Evolutionary conservation across 1,140 invertebrate genomes (phyloP).

Genomic region (Kradibia gibbosae): DNA sequence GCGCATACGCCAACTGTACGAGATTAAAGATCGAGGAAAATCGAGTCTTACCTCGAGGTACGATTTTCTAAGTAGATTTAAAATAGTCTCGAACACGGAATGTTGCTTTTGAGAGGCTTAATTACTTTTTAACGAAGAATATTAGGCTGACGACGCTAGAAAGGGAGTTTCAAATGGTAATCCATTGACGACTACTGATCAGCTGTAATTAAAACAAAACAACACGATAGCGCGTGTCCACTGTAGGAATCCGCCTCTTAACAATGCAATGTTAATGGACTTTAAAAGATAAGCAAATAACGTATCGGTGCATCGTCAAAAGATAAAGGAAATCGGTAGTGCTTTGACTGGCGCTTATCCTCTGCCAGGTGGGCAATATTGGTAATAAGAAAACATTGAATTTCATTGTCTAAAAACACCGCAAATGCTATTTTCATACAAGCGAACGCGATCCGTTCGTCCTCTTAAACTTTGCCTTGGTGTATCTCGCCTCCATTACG

Average conservation of each 20-base stretch:
- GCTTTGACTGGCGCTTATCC: no score
- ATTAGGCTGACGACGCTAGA: no score
- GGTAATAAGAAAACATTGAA: background rate
- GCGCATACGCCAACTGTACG: background rate
- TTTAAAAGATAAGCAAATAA: background rate
- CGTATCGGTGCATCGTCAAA: background rate
- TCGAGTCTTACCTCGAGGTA: no score
- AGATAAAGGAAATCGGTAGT: background rate
- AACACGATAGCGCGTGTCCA: no score
- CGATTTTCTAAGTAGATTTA: background rate
- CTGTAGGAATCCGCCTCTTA: no score
- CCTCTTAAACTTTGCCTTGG: background rate
- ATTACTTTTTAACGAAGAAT: no score
- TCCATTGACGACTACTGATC: no score
- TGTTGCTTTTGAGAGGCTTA: no score
- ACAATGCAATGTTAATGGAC: background rate
- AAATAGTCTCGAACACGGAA: background rate
- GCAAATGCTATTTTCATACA: conserved; percentile 38
- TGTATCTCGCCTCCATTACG: conserved; percentile 4
- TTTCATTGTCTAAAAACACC: conserved; percentile 35
- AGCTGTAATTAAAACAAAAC: no score
- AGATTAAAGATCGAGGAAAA: background rate
- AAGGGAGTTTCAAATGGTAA: no score
- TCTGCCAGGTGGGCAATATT: background rate
- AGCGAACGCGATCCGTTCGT: background rate